Percentiles rank a stretch among this genome's conserved stretches.
Evolutionary conservation across 2,888 invertebrate species (phyloP).

Genomic region (Ochlodes sylvanus): DNA sequence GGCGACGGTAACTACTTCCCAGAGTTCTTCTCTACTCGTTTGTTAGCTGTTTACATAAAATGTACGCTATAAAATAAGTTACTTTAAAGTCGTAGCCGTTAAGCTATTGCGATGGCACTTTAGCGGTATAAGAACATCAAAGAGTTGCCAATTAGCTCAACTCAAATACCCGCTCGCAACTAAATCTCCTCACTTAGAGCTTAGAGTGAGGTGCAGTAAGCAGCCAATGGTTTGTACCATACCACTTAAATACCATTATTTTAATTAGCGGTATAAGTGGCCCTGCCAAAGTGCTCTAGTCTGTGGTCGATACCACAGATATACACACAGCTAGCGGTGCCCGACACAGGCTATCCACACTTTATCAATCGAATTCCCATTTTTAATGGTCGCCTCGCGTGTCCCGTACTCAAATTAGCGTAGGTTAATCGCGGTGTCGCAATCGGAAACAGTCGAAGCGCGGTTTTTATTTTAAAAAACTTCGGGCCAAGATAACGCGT

Average conservation of each 20-base stretch:
- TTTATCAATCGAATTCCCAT: slow-evolving; percentile 38
- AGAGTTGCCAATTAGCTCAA: no score
- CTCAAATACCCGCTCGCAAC: no score
- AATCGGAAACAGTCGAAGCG: slow-evolving; percentile 65
- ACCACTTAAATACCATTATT: neutral
- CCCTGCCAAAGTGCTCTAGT: neutral
- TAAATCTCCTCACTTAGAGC: no score
- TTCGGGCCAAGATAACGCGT: slow-evolving; percentile 58
- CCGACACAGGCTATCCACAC: slow-evolving; percentile 36
- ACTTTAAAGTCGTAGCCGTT: no score
- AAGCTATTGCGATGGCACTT: no score
- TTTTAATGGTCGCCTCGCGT: slow-evolving; percentile 69
- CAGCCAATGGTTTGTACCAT: no score
- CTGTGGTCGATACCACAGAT: slow-evolving; percentile 11
- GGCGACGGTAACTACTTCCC: no score
- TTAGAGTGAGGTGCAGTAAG: no score
- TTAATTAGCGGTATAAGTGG: slow-evolving; percentile 6
- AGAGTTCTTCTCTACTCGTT: no score
- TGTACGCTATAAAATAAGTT: no score
- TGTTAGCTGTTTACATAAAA: no score
- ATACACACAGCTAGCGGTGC: slow-evolving; percentile 22
- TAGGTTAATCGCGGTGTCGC: slow-evolving; percentile 65
- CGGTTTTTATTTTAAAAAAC: slow-evolving; percentile 56
- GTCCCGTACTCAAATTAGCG: slow-evolving; percentile 68
- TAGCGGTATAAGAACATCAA: no score